Percentiles rank a stretch among this genome's conserved stretches.
These are phyloP conservation scores for Apistogramma diplotaenia DNA, from an alignment of 2,113 vertebrate genomes.

Conservation along the genomic window DNA sequence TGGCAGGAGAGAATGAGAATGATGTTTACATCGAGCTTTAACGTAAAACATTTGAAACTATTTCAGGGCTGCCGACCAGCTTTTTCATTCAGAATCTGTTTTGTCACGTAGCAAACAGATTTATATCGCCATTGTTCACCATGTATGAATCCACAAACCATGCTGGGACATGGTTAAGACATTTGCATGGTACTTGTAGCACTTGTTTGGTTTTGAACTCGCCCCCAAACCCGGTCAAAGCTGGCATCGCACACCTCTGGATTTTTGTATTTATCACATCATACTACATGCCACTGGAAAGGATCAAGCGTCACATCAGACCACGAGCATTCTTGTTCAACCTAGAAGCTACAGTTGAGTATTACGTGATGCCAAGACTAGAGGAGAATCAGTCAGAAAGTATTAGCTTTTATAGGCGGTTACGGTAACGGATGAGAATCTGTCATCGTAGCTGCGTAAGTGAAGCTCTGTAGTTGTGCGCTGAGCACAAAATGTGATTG, in stretches of 20 bases:
- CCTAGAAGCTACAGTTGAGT: not conserved
- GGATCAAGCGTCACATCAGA: slow-evolving; percentile 1
- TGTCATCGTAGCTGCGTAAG: slow-evolving; percentile 3
- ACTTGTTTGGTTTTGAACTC: not conserved
- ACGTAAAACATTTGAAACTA: slow-evolving; percentile 8
- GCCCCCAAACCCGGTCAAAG: not conserved
- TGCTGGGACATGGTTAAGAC: slow-evolving; percentile 41
- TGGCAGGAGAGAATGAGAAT: slow-evolving; percentile 3
- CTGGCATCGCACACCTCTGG: not conserved
- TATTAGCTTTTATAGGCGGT: slow-evolving; percentile 1
- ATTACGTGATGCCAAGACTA: not conserved
- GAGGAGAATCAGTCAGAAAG: not conserved
- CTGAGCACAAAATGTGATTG: not conserved
- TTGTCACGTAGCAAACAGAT: not conserved
- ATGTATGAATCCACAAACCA: slow-evolving; percentile 14
- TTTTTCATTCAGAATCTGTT: slow-evolving; percentile 19
- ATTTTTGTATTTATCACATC: not conserved
- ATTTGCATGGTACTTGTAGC: slow-evolving; percentile 30
- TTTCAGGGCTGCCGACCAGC: slow-evolving; percentile 31
- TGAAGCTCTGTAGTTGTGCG: not conserved
- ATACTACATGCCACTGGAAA: slow-evolving; percentile 4
- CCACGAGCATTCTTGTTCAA: slow-evolving; percentile 13
- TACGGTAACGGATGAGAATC: not conserved
- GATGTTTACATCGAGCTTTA: slow-evolving; percentile 23
- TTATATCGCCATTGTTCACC: not conserved